phyloP scores from a whole-genome alignment of 2,113 vertebrate genomes.

The Engraulis encrasicolus region DNA sequence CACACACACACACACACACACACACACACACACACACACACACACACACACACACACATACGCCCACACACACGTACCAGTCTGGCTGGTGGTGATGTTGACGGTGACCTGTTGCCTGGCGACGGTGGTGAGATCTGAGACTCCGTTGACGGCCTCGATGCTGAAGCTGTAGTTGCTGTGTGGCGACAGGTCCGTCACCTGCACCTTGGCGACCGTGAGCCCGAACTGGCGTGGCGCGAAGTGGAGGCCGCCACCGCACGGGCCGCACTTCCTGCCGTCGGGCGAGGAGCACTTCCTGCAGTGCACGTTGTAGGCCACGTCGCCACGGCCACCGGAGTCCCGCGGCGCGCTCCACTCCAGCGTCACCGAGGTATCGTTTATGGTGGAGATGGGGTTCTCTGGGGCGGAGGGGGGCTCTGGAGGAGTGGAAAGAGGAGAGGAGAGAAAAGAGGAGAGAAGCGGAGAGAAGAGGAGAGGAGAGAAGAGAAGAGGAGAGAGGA shows the following conservation, averaged over 20 bases:
- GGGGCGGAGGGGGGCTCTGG: constrained; percentile 79
- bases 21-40: constrained; percentile 29
- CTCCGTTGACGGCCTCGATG: constrained; percentile 79
- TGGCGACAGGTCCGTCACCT: constrained; percentile 78
- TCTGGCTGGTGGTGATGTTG: constrained; percentile 82
- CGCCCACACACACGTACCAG: constrained; percentile 63
- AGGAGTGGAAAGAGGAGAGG: background rate
- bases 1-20: constrained; percentile 23
- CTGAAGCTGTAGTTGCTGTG: constrained; percentile 83
- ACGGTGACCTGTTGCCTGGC: constrained; percentile 71
- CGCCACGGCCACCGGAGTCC: constrained; percentile 76
- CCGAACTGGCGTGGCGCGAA: constrained; percentile 81
- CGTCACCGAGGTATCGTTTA: constrained; percentile 81
- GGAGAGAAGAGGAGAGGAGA: background rate
- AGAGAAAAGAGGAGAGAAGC: background rate
- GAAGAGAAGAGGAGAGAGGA: no score
- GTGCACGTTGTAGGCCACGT: constrained; percentile 78
- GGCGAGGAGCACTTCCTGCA: constrained; percentile 77
- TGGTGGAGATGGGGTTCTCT: constrained; percentile 79
- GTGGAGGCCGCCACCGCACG: constrained; percentile 77
- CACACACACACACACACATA: constrained; percentile 32
- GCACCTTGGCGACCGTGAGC: constrained; percentile 66
- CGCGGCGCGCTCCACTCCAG: constrained; percentile 80
- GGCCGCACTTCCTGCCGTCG: constrained; percentile 69
- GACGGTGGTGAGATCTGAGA: constrained; percentile 74